Percentiles rank a stretch among this genome's conserved stretches.
Conservation (phyloP, 2,797 vertebrate species). For the Sardinella longiceps region DNA sequence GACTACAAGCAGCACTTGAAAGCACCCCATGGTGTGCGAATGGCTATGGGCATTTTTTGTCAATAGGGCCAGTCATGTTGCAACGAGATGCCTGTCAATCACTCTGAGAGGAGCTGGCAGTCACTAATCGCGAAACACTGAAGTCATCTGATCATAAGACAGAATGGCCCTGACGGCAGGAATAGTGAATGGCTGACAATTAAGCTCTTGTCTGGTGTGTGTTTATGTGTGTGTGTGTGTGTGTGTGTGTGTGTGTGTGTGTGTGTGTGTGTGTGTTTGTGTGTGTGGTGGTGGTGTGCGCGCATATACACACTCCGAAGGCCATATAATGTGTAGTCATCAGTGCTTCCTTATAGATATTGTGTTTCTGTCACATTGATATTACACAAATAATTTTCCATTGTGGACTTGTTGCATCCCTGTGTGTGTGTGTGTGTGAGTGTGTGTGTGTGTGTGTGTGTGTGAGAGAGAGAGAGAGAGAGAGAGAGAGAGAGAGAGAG, state of each 20-base stretch:
- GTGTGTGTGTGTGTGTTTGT: neutral
- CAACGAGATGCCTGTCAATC: conserved; percentile 42
- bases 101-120: conserved; percentile 33
- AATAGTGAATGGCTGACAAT: conserved; percentile 38
- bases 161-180: conserved; percentile 19
- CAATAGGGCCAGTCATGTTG: conserved; percentile 22
- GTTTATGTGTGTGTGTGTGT: neutral
- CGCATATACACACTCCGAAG: neutral
- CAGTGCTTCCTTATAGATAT: neutral
- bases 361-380: neutral
- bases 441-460: neutral
- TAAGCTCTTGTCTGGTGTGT: neutral
- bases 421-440: neutral
- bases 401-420: neutral
- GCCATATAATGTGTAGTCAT: neutral
- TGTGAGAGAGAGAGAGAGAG: no score
- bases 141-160: conserved; percentile 25
- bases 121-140: conserved; percentile 25
- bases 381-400: neutral
- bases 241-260: neutral
- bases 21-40: conserved; percentile 22
- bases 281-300: no score
- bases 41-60: conserved; percentile 28
- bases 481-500: no score
- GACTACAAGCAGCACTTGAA: neutral